Conservation (phyloP, 2,113 vertebrate genomes). For the Hassar affinis region DNA sequence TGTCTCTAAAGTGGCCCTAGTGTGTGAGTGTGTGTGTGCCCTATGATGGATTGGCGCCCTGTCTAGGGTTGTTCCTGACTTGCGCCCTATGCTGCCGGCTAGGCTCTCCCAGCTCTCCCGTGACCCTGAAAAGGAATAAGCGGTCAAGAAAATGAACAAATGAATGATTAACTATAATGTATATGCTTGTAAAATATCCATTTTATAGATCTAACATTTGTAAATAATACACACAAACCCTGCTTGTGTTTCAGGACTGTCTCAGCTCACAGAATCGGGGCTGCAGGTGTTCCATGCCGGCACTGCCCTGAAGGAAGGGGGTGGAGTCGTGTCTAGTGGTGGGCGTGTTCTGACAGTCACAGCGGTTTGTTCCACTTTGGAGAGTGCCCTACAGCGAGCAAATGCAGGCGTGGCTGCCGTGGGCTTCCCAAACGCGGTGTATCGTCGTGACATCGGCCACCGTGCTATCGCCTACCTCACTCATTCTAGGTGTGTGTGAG, state of each 20-base stretch:
- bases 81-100: too few species aligned
- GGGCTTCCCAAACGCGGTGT: slow-evolving; percentile 81
- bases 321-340: slow-evolving; percentile 80
- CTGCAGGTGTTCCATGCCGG: slow-evolving; percentile 92
- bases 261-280: slow-evolving; percentile 74
- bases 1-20: too few species aligned
- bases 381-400: slow-evolving; percentile 76
- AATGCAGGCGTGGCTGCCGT: slow-evolving; percentile 78
- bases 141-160: too few species aligned
- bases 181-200: not conserved
- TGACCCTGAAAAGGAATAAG: too few species aligned
- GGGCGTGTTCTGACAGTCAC: slow-evolving; percentile 90
- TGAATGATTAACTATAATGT: too few species aligned
- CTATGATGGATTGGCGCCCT: too few species aligned
- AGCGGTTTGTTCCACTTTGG: slow-evolving; percentile 73
- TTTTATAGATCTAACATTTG: not conserved
- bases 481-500: slow-evolving; percentile 80
- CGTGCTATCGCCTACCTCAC: slow-evolving; percentile 81
- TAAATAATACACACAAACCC: not conserved
- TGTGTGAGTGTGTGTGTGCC: too few species aligned
- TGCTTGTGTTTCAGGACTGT: slow-evolving; percentile 71
- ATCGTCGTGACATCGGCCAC: slow-evolving; percentile 85
- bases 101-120: too few species aligned
- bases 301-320: slow-evolving; percentile 78
- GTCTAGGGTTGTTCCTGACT: too few species aligned